These are phyloP conservation scores for Spodoptera picta DNA, from an alignment of 2,888 invertebrate species.

Conservation along the genomic window DNA sequence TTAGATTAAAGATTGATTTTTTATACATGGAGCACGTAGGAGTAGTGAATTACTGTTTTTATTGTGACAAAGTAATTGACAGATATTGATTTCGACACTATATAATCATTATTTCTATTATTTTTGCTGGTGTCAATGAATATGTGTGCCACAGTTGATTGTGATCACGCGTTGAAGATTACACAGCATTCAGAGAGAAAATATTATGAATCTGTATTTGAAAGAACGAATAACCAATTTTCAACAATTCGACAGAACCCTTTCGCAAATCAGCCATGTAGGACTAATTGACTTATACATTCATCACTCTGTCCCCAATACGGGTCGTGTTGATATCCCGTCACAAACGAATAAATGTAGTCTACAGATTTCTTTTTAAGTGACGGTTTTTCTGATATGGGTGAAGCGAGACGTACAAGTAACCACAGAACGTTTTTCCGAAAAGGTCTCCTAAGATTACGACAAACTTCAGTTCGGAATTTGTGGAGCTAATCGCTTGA, in stretches of 20 bases:
- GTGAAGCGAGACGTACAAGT: constrained; percentile 25
- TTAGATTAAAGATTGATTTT: too few relatives aligned
- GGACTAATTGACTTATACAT: constrained; percentile 47
- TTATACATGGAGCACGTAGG: too few relatives aligned
- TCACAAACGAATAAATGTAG: constrained; percentile 47
- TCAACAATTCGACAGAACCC: constrained; percentile 13
- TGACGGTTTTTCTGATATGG: constrained; percentile 42
- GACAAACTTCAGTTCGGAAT: constrained; percentile 20
- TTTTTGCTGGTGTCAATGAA: too few relatives aligned
- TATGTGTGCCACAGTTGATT: too few relatives aligned
- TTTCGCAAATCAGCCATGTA: constrained; percentile 20
- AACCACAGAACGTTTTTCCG: constrained; percentile 5
- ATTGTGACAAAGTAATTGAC: too few relatives aligned
- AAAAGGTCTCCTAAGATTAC: constrained; percentile 27
- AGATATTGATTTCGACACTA: too few relatives aligned
- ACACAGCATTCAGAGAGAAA: not conserved
- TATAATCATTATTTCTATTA: too few relatives aligned
- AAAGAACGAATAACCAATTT: not conserved
- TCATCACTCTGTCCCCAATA: constrained; percentile 35
- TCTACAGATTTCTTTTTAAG: constrained; percentile 43
- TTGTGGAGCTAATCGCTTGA: constrained; percentile 27
- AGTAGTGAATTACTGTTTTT: too few relatives aligned
- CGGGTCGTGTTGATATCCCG: constrained; percentile 34
- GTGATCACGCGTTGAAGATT: too few relatives aligned
- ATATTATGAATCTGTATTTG: not conserved